Evolutionary conservation across 2,113 vertebrate species (phyloP).

Genomic region (Nasalis larvatus): DNA sequence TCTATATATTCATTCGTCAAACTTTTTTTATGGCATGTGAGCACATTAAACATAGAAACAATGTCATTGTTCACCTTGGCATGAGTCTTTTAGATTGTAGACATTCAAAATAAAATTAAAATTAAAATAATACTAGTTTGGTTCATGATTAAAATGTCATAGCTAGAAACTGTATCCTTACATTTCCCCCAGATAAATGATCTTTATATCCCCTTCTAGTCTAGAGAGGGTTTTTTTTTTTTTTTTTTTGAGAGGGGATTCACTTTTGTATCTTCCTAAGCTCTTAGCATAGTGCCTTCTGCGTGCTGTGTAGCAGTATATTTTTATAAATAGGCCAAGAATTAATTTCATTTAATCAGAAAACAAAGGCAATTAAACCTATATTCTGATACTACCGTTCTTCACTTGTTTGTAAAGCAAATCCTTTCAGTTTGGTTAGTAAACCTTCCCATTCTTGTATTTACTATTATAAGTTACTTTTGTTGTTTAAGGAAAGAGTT

Average conservation of each 20-base stretch:
- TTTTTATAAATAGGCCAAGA: slow-evolving; percentile 19
- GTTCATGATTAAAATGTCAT: slow-evolving; percentile 42
- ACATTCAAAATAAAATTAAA: slow-evolving; percentile 62
- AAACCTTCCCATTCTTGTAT: not conserved
- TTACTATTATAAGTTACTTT: not conserved
- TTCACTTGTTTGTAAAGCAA: slow-evolving; percentile 1
- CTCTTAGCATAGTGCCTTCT: not conserved
- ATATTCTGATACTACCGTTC: not conserved
- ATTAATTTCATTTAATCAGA: slow-evolving; percentile 14
- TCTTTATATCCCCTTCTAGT: not conserved
- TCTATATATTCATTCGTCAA: slow-evolving; percentile 4
- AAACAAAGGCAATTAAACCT: not conserved
- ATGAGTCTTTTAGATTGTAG: slow-evolving; percentile 24
- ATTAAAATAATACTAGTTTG: slow-evolving; percentile 45
- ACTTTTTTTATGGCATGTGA: slow-evolving; percentile 17
- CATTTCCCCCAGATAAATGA: slow-evolving; percentile 16
- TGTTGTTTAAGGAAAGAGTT: not conserved
- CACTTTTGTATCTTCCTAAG: not conserved
- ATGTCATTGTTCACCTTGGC: slow-evolving; percentile 38
- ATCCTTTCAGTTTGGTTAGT: not conserved
- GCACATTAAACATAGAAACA: slow-evolving; percentile 48
- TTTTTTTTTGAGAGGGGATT: not conserved
- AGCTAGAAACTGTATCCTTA: not conserved
- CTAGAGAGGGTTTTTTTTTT: not conserved
- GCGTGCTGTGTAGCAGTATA: not conserved